phyloP scores from a whole-genome alignment of 2,113 vertebrate species.

The Triplophysa siluroides region DNA sequence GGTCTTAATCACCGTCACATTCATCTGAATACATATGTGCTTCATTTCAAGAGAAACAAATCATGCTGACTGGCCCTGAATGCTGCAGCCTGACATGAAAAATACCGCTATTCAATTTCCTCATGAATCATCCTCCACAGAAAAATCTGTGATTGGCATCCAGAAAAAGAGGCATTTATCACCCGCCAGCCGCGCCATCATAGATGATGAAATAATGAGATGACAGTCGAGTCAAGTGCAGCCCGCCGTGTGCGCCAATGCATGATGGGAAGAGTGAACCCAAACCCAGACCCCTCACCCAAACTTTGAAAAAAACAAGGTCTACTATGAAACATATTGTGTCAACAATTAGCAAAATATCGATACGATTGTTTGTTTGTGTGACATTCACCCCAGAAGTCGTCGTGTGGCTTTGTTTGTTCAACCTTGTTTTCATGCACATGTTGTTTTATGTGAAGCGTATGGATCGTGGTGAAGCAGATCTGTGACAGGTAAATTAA shows the following conservation, averaged over 20 bases:
- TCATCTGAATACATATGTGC: not conserved
- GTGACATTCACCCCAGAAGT: no score
- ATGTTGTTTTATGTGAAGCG: not conserved
- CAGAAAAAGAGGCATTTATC: constrained; percentile 20
- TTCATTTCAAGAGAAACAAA: not conserved
- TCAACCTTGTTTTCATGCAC: not conserved
- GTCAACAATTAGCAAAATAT: no score
- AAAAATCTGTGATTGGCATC: constrained; percentile 5
- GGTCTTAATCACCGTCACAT: constrained; percentile 9
- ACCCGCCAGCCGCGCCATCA: not conserved
- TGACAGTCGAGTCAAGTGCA: not conserved
- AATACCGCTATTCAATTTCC: constrained; percentile 25
- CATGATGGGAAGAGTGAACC: not conserved
- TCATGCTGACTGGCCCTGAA: not conserved
- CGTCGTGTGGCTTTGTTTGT: not conserved
- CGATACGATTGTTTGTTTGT: not conserved
- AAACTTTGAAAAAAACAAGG: no score
- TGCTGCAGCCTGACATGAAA: not conserved
- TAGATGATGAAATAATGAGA: constrained; percentile 9
- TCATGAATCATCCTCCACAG: not conserved
- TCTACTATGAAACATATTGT: no score
- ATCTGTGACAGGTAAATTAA: constrained; percentile 39
- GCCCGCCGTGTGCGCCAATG: not conserved
- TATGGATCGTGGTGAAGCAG: constrained; percentile 12
- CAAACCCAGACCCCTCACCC: not conserved